phyloP scores from a whole-genome alignment of 2,888 invertebrate species.

The Dascillus cervinus region DNA sequence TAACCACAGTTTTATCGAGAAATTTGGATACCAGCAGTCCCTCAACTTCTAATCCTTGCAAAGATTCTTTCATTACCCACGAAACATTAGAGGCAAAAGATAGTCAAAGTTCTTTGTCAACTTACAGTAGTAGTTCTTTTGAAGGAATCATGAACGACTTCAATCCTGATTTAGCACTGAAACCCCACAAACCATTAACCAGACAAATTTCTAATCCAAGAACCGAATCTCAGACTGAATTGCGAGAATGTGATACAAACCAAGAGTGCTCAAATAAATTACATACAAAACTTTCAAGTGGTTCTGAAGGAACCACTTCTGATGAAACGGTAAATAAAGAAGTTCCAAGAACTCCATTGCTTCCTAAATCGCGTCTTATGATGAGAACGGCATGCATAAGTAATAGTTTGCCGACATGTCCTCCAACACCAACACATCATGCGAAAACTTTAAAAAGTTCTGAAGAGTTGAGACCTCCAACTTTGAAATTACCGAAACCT shows the following conservation, averaged over 20 bases:
- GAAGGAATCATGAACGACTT: slow-evolving; percentile 15
- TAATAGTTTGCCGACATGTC: slow-evolving; percentile 58
- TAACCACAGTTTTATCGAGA: slow-evolving; percentile 55
- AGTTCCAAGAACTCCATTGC: slow-evolving; percentile 5
- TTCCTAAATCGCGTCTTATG: slow-evolving; percentile 14
- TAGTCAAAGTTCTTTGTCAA: slow-evolving; percentile 36
- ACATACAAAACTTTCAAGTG: slow-evolving; percentile 5
- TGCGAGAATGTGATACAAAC: slow-evolving; percentile 3
- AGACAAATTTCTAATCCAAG: slow-evolving; percentile 49
- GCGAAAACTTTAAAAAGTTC: slow-evolving; percentile 57
- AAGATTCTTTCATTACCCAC: slow-evolving; percentile 28
- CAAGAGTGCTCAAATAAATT: slow-evolving; percentile 1
- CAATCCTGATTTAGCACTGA: slow-evolving; percentile 29
- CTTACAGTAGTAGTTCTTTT: slow-evolving; percentile 28
- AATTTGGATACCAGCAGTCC: slow-evolving; percentile 24
- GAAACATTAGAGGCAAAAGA: slow-evolving; percentile 32
- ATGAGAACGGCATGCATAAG: slow-evolving; percentile 22
- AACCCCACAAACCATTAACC: slow-evolving; percentile 62
- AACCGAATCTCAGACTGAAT: background rate
- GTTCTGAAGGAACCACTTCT: slow-evolving; percentile 1
- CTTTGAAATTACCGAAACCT: slow-evolving; percentile 41
- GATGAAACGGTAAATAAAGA: slow-evolving; percentile 5
- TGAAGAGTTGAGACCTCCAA: slow-evolving; percentile 40
- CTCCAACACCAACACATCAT: slow-evolving; percentile 83
- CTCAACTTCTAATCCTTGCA: slow-evolving; percentile 30